Evolutionary conservation across 1,140 invertebrate genomes (phyloP), one percentile per base, ranked within the genome.

Genomic region (Cataglyphis hispanica): DNA sequence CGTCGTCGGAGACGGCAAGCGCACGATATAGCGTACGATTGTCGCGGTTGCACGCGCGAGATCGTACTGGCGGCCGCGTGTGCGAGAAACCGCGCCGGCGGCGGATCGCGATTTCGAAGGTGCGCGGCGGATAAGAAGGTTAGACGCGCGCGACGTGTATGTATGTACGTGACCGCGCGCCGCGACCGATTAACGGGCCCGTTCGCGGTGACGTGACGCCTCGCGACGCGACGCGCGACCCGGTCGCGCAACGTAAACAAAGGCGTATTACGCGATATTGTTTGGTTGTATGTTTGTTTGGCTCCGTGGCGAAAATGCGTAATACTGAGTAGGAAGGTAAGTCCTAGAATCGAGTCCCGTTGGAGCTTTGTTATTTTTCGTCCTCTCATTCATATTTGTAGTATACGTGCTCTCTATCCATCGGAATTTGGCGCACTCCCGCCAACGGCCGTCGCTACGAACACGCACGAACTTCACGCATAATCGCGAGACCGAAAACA

Each of bases 51-150:
- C 83, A 76, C 88, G 89, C 88, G 89, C 78, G 88, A 85, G 80
- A 90, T 78, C 69, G 66, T 66, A 90, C 88, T 90, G 89, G 64
- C 78, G 34, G 60, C 43, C 53, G 70, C 76, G 67, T 25, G 53
- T 60, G 27, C 31, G 27, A 80, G 50, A 50, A 53, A 53, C 64
- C 76, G 58, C 76, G 72, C 61, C 63, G 75, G n/a, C 66, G 43
- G 75, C 53, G 74, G 58, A 75, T 70, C 85, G 88, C 86, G 70
- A 87, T 89, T 90, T 81, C 76, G 64, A 87, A 90, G 88, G 85
- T 89, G 88, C 85, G 75, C 86, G 34, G 3, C 66, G 86, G 85
- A 87, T 86, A 86, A 84, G 70, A 50, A 63, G 84, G 61, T 63
- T 50, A 72, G 46, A 19, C 11, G 43, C 40, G 19, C 43, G 25